These are phyloP conservation scores for Phenganax stokvisi DNA, from an alignment of 92 coral and sea anemone genomes.

Conservation along the genomic window DNA sequence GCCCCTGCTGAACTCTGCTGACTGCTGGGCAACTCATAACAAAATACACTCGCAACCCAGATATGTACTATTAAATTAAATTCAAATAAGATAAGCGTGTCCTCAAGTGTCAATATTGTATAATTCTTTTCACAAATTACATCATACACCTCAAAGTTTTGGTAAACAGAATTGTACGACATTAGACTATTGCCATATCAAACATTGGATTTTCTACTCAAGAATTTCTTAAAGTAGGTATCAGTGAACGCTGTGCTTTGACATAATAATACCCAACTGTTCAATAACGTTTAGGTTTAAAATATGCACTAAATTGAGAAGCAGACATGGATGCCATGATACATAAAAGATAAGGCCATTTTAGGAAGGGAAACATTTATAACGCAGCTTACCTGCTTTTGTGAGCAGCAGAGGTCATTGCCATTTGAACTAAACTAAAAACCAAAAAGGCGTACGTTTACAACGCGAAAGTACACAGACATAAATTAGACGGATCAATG, in stretches of 20 bases:
- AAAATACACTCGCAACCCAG: neutral
- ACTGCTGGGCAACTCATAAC: neutral
- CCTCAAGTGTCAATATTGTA: neutral
- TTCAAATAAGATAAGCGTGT: neutral
- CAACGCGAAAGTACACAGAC: slow-evolving; percentile 4
- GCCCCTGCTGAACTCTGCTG: neutral
- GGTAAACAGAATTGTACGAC: neutral
- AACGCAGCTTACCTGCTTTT: slow-evolving; percentile 45
- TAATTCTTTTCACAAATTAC: slow-evolving; percentile 6
- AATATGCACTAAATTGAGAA: slow-evolving; percentile 12
- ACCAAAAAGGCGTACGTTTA: slow-evolving; percentile 4
- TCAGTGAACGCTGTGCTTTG: neutral
- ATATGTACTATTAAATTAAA: neutral
- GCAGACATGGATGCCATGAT: neutral
- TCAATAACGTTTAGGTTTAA: neutral
- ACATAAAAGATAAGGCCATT: slow-evolving; percentile 9
- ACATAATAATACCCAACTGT: neutral
- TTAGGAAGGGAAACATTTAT: slow-evolving; percentile 13
- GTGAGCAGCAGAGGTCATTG: slow-evolving; percentile 27
- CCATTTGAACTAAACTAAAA: slow-evolving; percentile 47
- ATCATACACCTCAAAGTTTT: neutral
- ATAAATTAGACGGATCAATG: neutral
- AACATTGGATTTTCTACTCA: neutral
- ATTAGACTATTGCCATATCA: neutral
- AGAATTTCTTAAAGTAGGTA: neutral